phyloP scores from a whole-genome alignment of 2,797 vertebrate species.

The Chiroxiphia lanceolata region DNA sequence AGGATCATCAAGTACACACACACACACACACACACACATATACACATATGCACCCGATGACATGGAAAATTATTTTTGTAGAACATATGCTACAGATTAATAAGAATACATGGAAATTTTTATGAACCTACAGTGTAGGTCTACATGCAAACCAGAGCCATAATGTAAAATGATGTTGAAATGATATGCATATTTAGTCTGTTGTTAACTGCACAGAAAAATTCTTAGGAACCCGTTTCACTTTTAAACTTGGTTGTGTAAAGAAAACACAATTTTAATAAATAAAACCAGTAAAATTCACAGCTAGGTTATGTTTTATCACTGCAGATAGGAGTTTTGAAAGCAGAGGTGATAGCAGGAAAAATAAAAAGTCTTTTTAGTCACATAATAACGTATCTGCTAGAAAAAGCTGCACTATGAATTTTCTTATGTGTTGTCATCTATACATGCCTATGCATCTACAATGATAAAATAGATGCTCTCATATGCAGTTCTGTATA shows the following conservation, averaged over 20 bases:
- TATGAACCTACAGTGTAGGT: neutral
- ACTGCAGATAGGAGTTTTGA: conserved; percentile 4
- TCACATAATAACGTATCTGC: neutral
- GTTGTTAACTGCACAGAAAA: neutral
- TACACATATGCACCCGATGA: neutral
- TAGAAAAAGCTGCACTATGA: neutral
- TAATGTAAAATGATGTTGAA: conserved; percentile 1
- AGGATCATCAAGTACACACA: neutral
- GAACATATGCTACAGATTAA: neutral
- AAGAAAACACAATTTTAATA: conserved; percentile 22
- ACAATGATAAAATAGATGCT: conserved; percentile 45
- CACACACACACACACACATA: neutral
- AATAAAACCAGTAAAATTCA: conserved; percentile 28
- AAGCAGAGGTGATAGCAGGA: conserved; percentile 5
- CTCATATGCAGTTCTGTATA: neutral
- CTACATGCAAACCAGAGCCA: neutral
- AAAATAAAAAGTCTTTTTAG: conserved; percentile 39
- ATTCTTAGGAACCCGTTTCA: neutral
- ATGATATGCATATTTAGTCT: neutral
- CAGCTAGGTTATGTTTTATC: neutral
- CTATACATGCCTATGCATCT: neutral
- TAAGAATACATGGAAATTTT: neutral
- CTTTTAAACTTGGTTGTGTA: neutral
- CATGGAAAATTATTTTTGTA: neutral
- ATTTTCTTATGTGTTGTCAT: conserved; percentile 33